Percentiles rank a stretch among this genome's conserved stretches.
These are phyloP conservation scores for Drosophila watanabei DNA, from an alignment of 1,140 invertebrate genomes.

Conservation along the genomic window DNA sequence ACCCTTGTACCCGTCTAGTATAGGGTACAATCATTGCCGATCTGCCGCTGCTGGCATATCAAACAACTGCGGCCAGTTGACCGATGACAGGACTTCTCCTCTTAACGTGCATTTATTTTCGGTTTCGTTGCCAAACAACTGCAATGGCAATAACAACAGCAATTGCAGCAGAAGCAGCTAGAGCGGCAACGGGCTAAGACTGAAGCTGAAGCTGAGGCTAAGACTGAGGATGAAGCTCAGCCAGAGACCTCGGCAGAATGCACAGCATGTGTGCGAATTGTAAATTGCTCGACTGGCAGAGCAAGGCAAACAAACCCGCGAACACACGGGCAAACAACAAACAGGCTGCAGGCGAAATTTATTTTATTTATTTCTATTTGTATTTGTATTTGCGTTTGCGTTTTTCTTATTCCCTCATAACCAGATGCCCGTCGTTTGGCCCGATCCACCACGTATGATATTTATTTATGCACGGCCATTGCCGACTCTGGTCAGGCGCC, in stretches of 20 bases:
- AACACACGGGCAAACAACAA: conserved; percentile 62
- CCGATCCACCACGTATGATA: conserved; percentile 60
- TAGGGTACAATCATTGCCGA: not conserved
- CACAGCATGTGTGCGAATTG: conserved; percentile 81
- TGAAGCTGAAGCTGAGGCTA: not conserved
- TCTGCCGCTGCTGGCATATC: conserved; percentile 59
- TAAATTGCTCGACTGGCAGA: conserved; percentile 74
- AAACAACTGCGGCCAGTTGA: conserved; percentile 77
- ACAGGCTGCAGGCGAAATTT: conserved; percentile 67
- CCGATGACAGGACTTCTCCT: conserved; percentile 72
- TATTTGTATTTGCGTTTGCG: conserved; percentile 60
- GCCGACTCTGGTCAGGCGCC: conserved; percentile 46
- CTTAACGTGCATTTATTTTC: conserved; percentile 80
- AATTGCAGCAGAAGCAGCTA: conserved; percentile 20
- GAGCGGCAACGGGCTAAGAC: conserved; percentile 16
- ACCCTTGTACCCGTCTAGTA: not conserved
- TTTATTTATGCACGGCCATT: conserved; percentile 69
- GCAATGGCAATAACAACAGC: conserved; percentile 38
- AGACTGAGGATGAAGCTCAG: not conserved
- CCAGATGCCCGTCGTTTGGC: conserved; percentile 33
- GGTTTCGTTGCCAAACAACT: conserved; percentile 68
- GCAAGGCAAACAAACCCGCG: conserved; percentile 46
- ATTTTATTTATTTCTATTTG: conserved; percentile 68
- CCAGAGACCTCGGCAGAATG: conserved; percentile 5
- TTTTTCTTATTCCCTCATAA: conserved; percentile 55